phyloP scores from a whole-genome alignment of 2,113 vertebrate species.

The Notarius quadriscutis region DNA sequence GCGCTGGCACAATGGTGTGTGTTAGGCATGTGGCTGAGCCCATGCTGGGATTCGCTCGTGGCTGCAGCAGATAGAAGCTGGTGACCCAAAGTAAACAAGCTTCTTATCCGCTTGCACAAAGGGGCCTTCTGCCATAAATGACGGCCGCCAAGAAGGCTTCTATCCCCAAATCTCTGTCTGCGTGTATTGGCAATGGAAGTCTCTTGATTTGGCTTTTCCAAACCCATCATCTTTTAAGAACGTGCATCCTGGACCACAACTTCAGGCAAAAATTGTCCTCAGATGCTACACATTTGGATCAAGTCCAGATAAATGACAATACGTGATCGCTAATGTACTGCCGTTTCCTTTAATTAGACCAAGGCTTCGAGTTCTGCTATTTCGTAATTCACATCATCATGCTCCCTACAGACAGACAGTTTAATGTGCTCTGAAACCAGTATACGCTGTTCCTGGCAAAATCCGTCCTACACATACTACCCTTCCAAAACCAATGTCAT shows the following conservation, averaged over 20 bases:
- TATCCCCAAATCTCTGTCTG: neutral
- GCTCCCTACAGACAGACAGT: neutral
- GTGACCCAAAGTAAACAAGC: slow-evolving; percentile 67
- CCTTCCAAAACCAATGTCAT: neutral
- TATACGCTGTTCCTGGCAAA: neutral
- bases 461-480: neutral
- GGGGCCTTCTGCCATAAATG: slow-evolving; percentile 27
- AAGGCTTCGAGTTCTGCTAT: neutral
- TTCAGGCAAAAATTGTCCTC: slow-evolving; percentile 32
- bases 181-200: neutral
- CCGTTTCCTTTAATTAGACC: slow-evolving; percentile 13
- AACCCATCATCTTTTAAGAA: slow-evolving; percentile 30
- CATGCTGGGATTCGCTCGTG: slow-evolving; percentile 48
- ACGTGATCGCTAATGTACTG: neutral
- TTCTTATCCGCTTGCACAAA: slow-evolving; percentile 34
- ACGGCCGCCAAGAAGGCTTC: slow-evolving; percentile 16
- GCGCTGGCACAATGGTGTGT: slow-evolving; percentile 24
- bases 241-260: slow-evolving; percentile 1
- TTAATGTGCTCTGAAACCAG: neutral
- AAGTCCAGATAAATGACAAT: slow-evolving; percentile 18
- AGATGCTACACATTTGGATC: slow-evolving; percentile 32
- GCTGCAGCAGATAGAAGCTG: slow-evolving; percentile 59
- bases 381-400: neutral
- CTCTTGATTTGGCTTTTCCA: slow-evolving; percentile 18
- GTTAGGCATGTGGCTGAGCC: slow-evolving; percentile 46